phyloP scores from a whole-genome alignment of 2,113 vertebrate genomes.

The Rattus rattus region DNA sequence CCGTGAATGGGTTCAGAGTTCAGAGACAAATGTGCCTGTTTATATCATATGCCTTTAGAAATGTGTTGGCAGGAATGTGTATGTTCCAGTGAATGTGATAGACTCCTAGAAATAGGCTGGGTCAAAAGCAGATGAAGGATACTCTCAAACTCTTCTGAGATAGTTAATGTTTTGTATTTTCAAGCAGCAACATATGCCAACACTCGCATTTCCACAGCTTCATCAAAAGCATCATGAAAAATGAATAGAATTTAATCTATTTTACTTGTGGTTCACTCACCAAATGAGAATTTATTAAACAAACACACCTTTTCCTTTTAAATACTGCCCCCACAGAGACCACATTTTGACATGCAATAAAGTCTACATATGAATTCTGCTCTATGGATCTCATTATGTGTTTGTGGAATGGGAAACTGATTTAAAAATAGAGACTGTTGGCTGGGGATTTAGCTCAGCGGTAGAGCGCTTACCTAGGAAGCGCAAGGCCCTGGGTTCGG shows the following conservation, averaged over 20 bases:
- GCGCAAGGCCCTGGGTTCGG: too few relatives aligned
- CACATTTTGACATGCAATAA: not conserved
- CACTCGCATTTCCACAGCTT: not conserved
- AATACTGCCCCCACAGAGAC: not conserved
- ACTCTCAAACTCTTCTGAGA: not conserved
- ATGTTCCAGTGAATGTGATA: not conserved
- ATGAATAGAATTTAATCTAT: not conserved
- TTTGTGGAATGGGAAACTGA: not conserved
- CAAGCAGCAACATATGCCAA: not conserved
- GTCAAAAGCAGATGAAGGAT: slow-evolving; percentile 22
- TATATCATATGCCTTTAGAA: not conserved
- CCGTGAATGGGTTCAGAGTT: not conserved
- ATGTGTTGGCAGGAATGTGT: not conserved
- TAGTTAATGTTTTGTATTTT: not conserved
- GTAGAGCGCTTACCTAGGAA: too few relatives aligned
- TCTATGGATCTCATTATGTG: not conserved
- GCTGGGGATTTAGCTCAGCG: too few relatives aligned
- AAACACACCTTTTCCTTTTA: not conserved
- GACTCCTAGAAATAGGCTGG: not conserved
- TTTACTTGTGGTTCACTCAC: slow-evolving; percentile 23
- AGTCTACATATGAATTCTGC: not conserved
- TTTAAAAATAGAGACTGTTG: not conserved
- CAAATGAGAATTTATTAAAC: slow-evolving; percentile 28
- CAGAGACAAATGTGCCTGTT: not conserved
- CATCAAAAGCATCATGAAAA: not conserved